These are phyloP conservation scores for Acanthaster planci DNA, from an alignment of 35 echinoderm and acorn worm species.

Conservation along the genomic window DNA sequence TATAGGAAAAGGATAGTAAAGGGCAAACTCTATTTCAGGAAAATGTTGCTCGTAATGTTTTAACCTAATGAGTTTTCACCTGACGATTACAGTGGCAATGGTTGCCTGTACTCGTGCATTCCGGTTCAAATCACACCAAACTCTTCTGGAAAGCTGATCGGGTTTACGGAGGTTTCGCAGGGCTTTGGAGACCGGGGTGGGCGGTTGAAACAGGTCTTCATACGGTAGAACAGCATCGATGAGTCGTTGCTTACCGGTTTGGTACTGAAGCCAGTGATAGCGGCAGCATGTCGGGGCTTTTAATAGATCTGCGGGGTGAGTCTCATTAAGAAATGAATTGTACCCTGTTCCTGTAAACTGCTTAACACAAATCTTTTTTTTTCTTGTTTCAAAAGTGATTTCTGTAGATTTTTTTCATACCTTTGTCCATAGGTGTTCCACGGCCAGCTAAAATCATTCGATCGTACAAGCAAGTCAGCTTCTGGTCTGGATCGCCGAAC, in stretches of 20 bases:
- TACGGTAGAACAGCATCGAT: slow-evolving; percentile 20
- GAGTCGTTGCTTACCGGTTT: not conserved
- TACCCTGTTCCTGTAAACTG: not conserved
- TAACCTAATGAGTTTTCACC: not conserved
- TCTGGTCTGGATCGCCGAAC: not conserved
- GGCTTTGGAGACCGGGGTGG: not conserved
- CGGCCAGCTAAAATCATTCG: not conserved
- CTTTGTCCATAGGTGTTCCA: slow-evolving; percentile 1
- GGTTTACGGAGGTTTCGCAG: not conserved
- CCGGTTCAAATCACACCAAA: not conserved
- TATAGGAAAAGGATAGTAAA: not conserved
- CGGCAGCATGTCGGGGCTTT: slow-evolving; percentile 27
- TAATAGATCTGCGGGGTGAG: slow-evolving; percentile 1
- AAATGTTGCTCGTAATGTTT: not conserved
- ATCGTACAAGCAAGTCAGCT: slow-evolving; percentile 4
- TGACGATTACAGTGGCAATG: slow-evolving; percentile 36
- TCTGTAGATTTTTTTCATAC: not conserved
- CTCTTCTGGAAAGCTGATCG: not conserved
- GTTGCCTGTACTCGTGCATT: slow-evolving; percentile 35
- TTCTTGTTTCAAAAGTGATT: no score
- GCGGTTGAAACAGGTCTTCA: slow-evolving; percentile 15
- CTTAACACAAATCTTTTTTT: not conserved
- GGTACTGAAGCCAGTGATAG: slow-evolving; percentile 11
- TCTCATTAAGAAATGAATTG: not conserved
- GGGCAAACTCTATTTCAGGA: not conserved